These are phyloP conservation scores for Xanthorhoe spadicearia DNA, from an alignment of 2,888 invertebrate species.

Conservation along the genomic window DNA sequence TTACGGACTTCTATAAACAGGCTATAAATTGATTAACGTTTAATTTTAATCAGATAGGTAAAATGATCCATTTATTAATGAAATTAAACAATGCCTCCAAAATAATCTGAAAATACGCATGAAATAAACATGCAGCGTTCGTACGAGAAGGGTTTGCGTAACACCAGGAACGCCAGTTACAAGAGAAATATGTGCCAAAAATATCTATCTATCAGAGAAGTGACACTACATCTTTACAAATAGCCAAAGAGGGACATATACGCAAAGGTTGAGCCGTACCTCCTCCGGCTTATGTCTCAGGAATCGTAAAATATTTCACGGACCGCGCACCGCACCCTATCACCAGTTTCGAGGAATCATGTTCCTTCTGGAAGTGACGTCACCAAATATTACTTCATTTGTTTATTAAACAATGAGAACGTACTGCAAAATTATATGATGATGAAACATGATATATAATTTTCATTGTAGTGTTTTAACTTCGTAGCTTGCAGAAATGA, in stretches of 20 bases:
- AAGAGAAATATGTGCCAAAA: conserved; percentile 39
- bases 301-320: conserved; percentile 82
- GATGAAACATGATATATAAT: no score
- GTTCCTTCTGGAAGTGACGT: conserved; percentile 54
- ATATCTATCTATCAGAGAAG: conserved; percentile 43
- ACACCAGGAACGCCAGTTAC: conserved; percentile 26
- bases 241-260: conserved; percentile 73
- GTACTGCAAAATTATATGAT: no score
- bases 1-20: not conserved
- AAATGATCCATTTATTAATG: not conserved
- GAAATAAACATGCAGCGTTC: conserved; percentile 10
- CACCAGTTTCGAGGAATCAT: conserved; percentile 45
- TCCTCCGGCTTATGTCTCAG: conserved; percentile 71
- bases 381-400: not conserved
- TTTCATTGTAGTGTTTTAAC: not conserved
- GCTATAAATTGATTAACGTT: not conserved
- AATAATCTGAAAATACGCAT: conserved; percentile 7
- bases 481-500: not conserved
- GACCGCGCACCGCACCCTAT: conserved; percentile 60
- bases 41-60: conserved; percentile 3
- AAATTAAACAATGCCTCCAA: not conserved
- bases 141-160: conserved; percentile 31
- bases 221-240: conserved; percentile 64
- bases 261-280: conserved; percentile 66
- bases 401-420: no score